Evolutionary conservation across 2,888 invertebrate species (phyloP), one percentile per base, ranked within the genome.

Genomic region (Athalia cordata): DNA sequence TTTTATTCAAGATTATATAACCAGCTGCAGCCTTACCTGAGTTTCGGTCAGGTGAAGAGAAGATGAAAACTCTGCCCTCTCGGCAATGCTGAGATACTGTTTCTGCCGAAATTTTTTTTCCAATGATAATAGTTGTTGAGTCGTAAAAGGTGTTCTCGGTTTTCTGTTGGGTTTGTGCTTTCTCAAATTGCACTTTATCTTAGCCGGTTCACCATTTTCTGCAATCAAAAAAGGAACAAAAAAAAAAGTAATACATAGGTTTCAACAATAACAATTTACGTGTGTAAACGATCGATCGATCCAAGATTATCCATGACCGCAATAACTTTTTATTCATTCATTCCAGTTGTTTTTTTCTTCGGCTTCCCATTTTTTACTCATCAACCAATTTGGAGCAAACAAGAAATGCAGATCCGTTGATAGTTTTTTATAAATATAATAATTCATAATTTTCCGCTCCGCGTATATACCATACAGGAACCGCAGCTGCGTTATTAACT

Each of bases 161-260:
- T 99, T 99, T 83, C 99, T 93, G 92, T 99, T 99, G 45, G 98
- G 98, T 90, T 99, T 99, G 93, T 99, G 99, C 89, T 99, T 99
- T 84, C 99, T 93, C 82, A 99, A 93, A 90, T 96, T 95, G 91
- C 97, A 97, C 90, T 96, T 96, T 84, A 97, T 92, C 90, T 96
- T 96, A 0, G 96, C 95, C n/a, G 95, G 95, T 86, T 96, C 96
- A 8, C 95, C 95, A 86, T 93, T 94, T 11, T 93, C 93, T 91
- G 95, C 93, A 91, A 91, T 78, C 84, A 86, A 84, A 81, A 83
- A 82, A 70, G 77, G 90, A 90, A 90, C 9, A 91, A 92, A 91
- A 91, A 91, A 91, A 88, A 90, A 91, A 91, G 92, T 91, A 91
- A 91, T 90, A 91, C n/a, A 64, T 64, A 8, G 43, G 13, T 15